Evolutionary conservation across 2,113 vertebrate species (phyloP), one percentile per base, ranked within the genome.

Genomic region (Irena cyanogastra): DNA sequence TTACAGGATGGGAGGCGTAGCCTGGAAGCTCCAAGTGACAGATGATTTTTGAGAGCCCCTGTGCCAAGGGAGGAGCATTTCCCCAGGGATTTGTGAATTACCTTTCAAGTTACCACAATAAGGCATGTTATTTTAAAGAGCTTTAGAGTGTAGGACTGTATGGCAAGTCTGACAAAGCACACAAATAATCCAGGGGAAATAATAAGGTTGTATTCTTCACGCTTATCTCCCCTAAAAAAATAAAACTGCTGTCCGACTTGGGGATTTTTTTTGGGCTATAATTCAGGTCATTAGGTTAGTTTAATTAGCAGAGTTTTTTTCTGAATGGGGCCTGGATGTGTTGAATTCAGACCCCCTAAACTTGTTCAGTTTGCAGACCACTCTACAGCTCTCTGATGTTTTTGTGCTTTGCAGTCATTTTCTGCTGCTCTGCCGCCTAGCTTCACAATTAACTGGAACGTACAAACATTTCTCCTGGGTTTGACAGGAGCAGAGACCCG

Each of bases 401-500:
- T 95, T 92, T 90, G 64, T 96, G 76, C 72, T 97, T 93, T 70
- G 85, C 87, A 93, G 87, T 90, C 59, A 21, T 89, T 95, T 94
- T 78, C 93, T 84, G 83, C 83, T 76, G 81, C 80, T 92, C 44
- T 0, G 2, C 81, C 95, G 95, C 94, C 94, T 95, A 94, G 65
- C 69, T 56, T 68, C 1, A 39, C 94, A 95, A 92, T 96, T 96
- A 96, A 94, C 88, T 83, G 76, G 88, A 94, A 90, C 83, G 93
- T 49, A 81, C 71, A 94, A 88, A 89, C 84, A 92, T 94, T 61
- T 74, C 90, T 95, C 94, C 76, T 90, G 94, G 86, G 88, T 90
- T 88, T 96, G 92, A 96, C 39, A 0, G 89, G 87, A 96, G 95
- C 95, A 90, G 90, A 94, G 95, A 96, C 79, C 95, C 95, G 90